Conservation (phyloP, 2,888 invertebrate species). For the Teleogryllus oceanicus region DNA sequence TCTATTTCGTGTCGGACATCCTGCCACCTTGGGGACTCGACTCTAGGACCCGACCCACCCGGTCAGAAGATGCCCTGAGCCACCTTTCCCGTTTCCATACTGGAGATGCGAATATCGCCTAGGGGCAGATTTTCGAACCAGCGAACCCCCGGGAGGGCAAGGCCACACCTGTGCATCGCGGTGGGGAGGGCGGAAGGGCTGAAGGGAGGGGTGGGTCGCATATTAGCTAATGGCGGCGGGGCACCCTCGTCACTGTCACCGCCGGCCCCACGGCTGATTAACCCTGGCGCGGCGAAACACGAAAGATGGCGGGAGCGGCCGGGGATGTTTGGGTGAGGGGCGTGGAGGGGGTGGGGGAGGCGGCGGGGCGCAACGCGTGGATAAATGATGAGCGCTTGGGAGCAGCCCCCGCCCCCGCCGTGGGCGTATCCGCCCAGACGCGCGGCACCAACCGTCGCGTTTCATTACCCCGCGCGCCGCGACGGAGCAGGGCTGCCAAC, state of each 20-base stretch:
- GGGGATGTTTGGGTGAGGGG: neutral
- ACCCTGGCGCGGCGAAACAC: neutral
- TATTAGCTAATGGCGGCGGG: neutral
- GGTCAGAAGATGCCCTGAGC: too few relatives aligned
- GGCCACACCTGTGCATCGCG: too few relatives aligned
- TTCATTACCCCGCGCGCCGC: neutral
- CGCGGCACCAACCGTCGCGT: neutral
- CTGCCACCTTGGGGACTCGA: too few relatives aligned
- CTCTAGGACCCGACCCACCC: too few relatives aligned
- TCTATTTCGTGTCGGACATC: too few relatives aligned
- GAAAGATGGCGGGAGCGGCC: neutral
- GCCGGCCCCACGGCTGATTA: neutral
- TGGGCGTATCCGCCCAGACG: neutral
- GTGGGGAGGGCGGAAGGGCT: too few relatives aligned
- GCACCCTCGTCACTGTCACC: neutral
- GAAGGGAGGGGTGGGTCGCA: too few relatives aligned
- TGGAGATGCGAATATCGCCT: too few relatives aligned
- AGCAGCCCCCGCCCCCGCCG: neutral
- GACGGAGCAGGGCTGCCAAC: neutral
- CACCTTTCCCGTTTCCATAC: too few relatives aligned
- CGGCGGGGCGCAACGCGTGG: neutral
- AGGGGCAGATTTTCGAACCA: too few relatives aligned
- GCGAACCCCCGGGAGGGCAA: too few relatives aligned
- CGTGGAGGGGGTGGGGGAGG: neutral
- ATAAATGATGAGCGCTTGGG: neutral